Conservation (phyloP, 2,888 invertebrate species). For the Stenolophus ochropezus region DNA sequence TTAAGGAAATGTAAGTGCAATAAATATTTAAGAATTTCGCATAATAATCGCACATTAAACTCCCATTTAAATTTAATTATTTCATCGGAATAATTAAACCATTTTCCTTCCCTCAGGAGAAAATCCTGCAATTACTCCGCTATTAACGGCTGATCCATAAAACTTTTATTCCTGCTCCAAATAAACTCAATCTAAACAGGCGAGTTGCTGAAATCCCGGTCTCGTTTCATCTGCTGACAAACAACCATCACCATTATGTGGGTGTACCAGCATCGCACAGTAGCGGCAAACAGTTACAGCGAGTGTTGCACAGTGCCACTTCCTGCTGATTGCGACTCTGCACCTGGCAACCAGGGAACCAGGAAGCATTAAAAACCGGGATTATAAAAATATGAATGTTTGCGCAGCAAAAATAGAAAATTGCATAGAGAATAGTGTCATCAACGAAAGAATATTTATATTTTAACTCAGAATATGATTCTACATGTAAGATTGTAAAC, state of each 20-base stretch:
- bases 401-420: slow-evolving; percentile 6
- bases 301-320: not conserved
- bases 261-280: not conserved
- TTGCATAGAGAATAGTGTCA: not conserved
- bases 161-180: slow-evolving; percentile 16
- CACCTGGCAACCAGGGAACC: slow-evolving; percentile 12
- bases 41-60: not conserved
- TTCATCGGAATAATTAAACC: not conserved
- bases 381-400: slow-evolving; percentile 31
- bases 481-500: no score
- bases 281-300: slow-evolving; percentile 4
- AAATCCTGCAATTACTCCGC: not conserved
- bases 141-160: slow-evolving; percentile 21
- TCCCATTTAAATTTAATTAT: not conserved
- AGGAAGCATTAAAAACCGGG: slow-evolving; percentile 24
- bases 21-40: not conserved
- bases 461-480: no score
- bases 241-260: slow-evolving; percentile 26
- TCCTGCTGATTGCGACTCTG: not conserved
- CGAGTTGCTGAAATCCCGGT: slow-evolving; percentile 2
- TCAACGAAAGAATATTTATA: not conserved
- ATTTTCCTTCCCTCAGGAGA: not conserved
- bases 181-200: not conserved
- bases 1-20: no score
- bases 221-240: slow-evolving; percentile 10